Percentiles rank a stretch among this genome's conserved stretches.
phyloP scores from a whole-genome alignment of 2,113 vertebrate genomes.

The Echinops telfairi region DNA sequence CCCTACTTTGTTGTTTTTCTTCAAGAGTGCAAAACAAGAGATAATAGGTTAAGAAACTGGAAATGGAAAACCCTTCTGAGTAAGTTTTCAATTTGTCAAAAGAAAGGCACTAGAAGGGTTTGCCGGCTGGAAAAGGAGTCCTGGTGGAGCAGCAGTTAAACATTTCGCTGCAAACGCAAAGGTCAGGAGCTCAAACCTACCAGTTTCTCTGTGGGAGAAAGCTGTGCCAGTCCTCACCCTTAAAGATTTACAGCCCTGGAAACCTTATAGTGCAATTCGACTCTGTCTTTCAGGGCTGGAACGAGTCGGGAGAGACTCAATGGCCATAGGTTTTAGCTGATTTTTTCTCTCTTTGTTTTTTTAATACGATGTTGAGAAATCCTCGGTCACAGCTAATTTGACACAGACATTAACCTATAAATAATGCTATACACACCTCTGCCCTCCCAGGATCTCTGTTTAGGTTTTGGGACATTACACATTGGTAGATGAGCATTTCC shows the following conservation, averaged over 20 bases:
- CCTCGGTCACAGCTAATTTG: background rate
- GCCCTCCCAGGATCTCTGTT: background rate
- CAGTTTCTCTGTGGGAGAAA: too few species aligned
- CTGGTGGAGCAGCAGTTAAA: too few species aligned
- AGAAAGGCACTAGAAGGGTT: background rate
- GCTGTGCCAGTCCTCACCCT: too few species aligned
- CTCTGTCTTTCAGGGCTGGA: too few species aligned
- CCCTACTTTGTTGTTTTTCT: background rate
- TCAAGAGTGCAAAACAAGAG: background rate
- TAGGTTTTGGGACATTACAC: background rate
- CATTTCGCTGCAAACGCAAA: too few species aligned
- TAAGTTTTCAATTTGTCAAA: slow-evolving; percentile 45
- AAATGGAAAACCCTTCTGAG: background rate
- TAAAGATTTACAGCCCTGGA: too few species aligned
- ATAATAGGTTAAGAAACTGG: background rate
- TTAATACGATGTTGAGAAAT: too few species aligned
- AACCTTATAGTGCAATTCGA: too few species aligned
- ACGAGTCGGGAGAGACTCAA: too few species aligned
- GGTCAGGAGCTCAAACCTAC: too few species aligned
- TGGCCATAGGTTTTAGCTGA: too few species aligned
- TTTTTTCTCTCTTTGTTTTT: too few species aligned
- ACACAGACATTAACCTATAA: background rate
- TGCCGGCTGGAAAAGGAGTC: background rate
- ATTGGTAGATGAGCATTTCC: background rate
- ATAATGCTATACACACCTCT: background rate